A percentile compares a stretch with the other conserved stretches of the same genome.
Evolutionary conservation across 2,888 invertebrate species (phyloP).

Genomic region (Diaperis boleti): DNA sequence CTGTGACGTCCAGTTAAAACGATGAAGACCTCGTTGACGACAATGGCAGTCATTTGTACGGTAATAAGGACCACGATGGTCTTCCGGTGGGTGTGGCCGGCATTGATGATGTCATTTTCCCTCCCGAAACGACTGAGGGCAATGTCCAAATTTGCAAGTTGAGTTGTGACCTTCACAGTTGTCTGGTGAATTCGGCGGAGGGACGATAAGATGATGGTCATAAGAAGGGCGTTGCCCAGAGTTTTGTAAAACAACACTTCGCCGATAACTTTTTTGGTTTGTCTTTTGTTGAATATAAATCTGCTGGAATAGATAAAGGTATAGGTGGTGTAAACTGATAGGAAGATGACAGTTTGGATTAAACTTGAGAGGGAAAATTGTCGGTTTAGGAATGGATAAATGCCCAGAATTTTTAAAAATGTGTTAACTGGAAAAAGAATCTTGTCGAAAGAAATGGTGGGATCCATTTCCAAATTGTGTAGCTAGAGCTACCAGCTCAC

Average conservation of each 20-base stretch:
- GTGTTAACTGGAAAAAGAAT: too few relatives aligned
- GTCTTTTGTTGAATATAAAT: neutral
- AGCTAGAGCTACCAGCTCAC: too few relatives aligned
- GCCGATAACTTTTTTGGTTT: neutral
- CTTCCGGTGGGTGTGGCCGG: neutral
- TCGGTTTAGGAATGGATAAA: neutral
- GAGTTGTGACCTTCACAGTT: neutral
- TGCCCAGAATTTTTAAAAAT: slow-evolving; percentile 7
- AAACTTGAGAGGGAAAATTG: neutral
- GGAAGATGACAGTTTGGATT: neutral
- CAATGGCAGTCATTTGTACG: neutral
- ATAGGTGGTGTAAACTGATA: neutral
- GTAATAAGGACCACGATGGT: neutral
- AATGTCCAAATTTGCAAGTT: neutral
- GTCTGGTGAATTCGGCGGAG: neutral
- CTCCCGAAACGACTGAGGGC: neutral
- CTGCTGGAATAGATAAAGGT: neutral
- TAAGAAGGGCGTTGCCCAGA: neutral
- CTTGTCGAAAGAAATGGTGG: too few relatives aligned
- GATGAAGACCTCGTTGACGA: neutral
- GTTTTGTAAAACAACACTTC: neutral
- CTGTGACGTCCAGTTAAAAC: neutral
- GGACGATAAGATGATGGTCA: neutral
- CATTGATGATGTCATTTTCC: neutral
- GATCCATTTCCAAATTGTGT: too few relatives aligned